Evolutionary conservation across 2,113 vertebrate species (phyloP), one percentile per base, ranked within the genome.

Genomic region (Seriola dumerili): DNA sequence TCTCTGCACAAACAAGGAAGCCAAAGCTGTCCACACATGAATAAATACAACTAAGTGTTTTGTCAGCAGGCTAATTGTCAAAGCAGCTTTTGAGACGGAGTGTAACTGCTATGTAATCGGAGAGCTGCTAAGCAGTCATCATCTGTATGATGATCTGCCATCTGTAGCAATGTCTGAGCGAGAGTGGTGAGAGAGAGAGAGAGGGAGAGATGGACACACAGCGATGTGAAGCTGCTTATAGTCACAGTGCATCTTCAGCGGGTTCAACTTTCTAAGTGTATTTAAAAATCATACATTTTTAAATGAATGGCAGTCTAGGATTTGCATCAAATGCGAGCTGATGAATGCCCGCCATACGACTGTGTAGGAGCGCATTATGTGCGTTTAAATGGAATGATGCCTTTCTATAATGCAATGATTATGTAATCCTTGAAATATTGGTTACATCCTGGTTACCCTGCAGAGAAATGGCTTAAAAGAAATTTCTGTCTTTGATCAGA

Each of bases 51-150:
- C 73, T 54, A 81, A 89, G 88, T 86, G 89, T 92, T 93, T 93
- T 91, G 92, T 92, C 91, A 94, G 89, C 80, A 65, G 85, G 81
- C 92, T 93, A 93, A 94, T 94, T 93, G 89, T 91, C 87, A 81
- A 90, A 88, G 91, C 88, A 87, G 89, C 91, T 89, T 93, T 88
- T 86, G 90, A 91, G 89, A 91, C 87, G 82, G 85, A 91, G 86
- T 83, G 77, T 91, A 92, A 92, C 92, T 93, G 90, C 92, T 86
- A 82, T 91, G 92, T 91, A 91, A 92, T 91, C 88, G 67, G 86
- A 91, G 90, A 91, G 89, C 89, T 91, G 91, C 87, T 93, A 86
- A 92, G 90, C 88, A 91, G 90, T 89, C 86, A 91, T 93, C 91
- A 92, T 93, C 89, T 91, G 87, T 91, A 89, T 85, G 89, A 86